Percentiles rank a stretch among this genome's conserved stretches.
These are phyloP conservation scores for Magallana gigas DNA, from an alignment of 1,140 invertebrate genomes.

Conservation along the genomic window DNA sequence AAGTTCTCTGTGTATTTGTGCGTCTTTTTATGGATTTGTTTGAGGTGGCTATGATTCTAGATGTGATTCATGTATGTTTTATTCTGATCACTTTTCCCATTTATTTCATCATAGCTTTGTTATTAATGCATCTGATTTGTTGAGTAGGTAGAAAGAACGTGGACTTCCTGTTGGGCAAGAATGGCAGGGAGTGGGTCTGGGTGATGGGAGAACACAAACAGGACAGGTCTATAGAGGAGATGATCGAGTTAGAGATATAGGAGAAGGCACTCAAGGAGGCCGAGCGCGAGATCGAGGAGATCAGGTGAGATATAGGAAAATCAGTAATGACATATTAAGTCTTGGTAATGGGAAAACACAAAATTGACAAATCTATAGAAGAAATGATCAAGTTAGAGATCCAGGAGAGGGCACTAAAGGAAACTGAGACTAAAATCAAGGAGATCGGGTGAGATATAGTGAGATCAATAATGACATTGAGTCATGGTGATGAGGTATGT, in stretches of 20 bases:
- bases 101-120: too few species aligned
- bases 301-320: constrained; percentile 62
- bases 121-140: constrained; percentile 29
- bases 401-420: constrained; percentile 75
- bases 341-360: constrained; percentile 80
- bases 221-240: constrained; percentile 80
- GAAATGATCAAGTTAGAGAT: constrained; percentile 79
- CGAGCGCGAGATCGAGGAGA: constrained; percentile 75
- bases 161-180: constrained; percentile 74
- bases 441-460: constrained; percentile 64
- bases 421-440: too few species aligned
- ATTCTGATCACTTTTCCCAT: too few species aligned
- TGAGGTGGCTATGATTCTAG: too few species aligned
- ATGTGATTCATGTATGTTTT: too few species aligned
- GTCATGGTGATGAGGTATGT: too few species aligned
- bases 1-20: too few species aligned
- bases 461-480: neutral
- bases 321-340: too few species aligned
- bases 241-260: constrained; percentile 78
- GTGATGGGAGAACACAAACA: constrained; percentile 81
- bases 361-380: constrained; percentile 74
- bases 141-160: constrained; percentile 70
- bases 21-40: too few species aligned
- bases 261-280: constrained; percentile 75
- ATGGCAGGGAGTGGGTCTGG: constrained; percentile 81